phyloP scores from a whole-genome alignment of 2,888 invertebrate genomes.

The Epistrophe eligans region DNA sequence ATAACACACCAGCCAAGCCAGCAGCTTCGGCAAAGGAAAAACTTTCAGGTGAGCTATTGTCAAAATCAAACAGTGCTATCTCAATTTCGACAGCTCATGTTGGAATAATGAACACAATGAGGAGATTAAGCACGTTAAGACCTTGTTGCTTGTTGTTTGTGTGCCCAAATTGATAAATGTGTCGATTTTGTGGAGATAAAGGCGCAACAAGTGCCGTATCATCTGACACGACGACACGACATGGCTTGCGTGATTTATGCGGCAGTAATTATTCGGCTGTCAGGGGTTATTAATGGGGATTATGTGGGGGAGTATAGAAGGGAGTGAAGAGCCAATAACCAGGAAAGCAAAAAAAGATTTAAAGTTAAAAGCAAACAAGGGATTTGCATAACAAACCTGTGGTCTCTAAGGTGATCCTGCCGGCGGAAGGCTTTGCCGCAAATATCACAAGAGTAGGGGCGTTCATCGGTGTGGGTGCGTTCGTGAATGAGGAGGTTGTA shows the following conservation, averaged over 20 bases:
- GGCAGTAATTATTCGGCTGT: constrained; percentile 71
- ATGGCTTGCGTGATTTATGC: constrained; percentile 68
- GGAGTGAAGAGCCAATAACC: constrained; percentile 17
- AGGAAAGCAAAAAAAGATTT: constrained; percentile 1
- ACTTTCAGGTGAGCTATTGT: constrained; percentile 69
- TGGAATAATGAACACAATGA: constrained; percentile 65
- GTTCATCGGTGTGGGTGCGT: constrained; percentile 97
- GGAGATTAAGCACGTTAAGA: constrained; percentile 70
- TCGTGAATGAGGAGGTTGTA: constrained; percentile 98
- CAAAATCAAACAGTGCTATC: constrained; percentile 62
- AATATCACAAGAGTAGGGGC: constrained; percentile 98
- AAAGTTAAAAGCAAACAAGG: constrained; percentile 58
- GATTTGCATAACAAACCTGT: constrained; percentile 88
- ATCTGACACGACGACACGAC: constrained; percentile 60
- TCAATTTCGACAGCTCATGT: constrained; percentile 72
- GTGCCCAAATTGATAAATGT: constrained; percentile 71
- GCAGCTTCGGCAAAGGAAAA: neutral
- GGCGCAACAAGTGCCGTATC: constrained; percentile 69
- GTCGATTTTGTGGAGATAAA: constrained; percentile 71
- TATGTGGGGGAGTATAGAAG: constrained; percentile 32
- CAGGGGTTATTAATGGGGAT: constrained; percentile 69
- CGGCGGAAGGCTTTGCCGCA: constrained; percentile 98
- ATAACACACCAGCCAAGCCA: neutral
- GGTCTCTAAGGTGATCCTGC: constrained; percentile 97
- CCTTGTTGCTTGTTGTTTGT: constrained; percentile 69